These are phyloP conservation scores for Spea hammondii DNA, from an alignment of 2,797 vertebrate species.

Conservation along the genomic window DNA sequence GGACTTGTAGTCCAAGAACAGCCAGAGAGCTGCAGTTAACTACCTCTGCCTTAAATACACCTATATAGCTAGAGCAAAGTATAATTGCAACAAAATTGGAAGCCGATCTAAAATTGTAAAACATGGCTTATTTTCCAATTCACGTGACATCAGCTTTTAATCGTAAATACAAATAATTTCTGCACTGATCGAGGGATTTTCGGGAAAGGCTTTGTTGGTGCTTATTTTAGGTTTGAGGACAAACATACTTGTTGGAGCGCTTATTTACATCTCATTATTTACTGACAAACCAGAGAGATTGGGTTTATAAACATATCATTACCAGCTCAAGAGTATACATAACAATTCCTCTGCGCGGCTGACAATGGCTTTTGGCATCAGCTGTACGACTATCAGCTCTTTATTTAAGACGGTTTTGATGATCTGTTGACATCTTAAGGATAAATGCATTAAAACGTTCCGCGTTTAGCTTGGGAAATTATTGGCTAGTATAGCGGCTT, in stretches of 20 bases:
- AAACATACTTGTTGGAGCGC: not conserved
- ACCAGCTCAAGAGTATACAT: not conserved
- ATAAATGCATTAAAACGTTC: slow-evolving; percentile 8
- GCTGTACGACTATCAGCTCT: not conserved
- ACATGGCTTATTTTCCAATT: no score
- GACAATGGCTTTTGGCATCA: slow-evolving; percentile 4
- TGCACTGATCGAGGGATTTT: not conserved
- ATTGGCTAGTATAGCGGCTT: not conserved
- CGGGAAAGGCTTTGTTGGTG: not conserved
- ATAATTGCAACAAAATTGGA: no score
- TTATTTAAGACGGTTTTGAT: slow-evolving; percentile 5
- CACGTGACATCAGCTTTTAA: no score
- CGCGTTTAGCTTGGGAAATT: slow-evolving; percentile 14
- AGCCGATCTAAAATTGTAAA: no score
- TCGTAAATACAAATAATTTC: not conserved
- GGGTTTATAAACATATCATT: slow-evolving; percentile 8
- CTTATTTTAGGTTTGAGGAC: slow-evolving; percentile 22
- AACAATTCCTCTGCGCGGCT: not conserved
- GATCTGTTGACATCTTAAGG: slow-evolving; percentile 24
- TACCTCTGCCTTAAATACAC: no score
- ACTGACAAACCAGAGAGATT: not conserved
- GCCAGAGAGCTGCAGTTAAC: no score
- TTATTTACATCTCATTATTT: slow-evolving; percentile 31
- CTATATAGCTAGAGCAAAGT: no score
- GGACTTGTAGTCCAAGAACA: no score